These are phyloP conservation scores for Zingel zingel DNA, from an alignment of 2,113 vertebrate species.

Conservation along the genomic window DNA sequence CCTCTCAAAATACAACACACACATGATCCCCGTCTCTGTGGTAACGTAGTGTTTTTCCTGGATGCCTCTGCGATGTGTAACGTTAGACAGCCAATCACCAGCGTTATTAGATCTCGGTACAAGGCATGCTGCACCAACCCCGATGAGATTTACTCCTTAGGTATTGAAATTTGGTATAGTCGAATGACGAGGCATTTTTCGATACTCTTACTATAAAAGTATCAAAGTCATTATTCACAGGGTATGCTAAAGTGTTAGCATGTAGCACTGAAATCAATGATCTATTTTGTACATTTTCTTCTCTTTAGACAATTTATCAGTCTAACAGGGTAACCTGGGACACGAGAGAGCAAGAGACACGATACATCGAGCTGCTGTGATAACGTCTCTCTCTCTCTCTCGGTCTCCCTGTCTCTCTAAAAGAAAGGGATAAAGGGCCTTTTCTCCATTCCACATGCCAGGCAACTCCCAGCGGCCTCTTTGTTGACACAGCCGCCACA, in stretches of 20 bases:
- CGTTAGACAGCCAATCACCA: too few species aligned
- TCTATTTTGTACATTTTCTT: slow-evolving; percentile 1
- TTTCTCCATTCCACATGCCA: slow-evolving; percentile 89
- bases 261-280: neutral
- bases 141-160: too few species aligned
- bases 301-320: slow-evolving; percentile 1
- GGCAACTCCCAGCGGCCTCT: slow-evolving; percentile 92
- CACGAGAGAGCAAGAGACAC: slow-evolving; percentile 13
- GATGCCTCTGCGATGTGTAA: too few species aligned
- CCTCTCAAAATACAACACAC: too few species aligned
- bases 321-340: neutral
- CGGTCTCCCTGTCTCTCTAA: slow-evolving; percentile 16
- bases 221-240: too few species aligned
- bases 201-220: too few species aligned
- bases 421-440: slow-evolving; percentile 86
- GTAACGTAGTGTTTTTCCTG: too few species aligned
- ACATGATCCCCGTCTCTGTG: too few species aligned
- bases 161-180: too few species aligned
- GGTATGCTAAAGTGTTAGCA: slow-evolving; percentile 7
- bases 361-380: slow-evolving; percentile 78
- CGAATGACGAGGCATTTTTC: too few species aligned
- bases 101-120: too few species aligned
- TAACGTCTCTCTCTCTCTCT: slow-evolving; percentile 60
- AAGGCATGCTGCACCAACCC: too few species aligned
- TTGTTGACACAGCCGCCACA: slow-evolving; percentile 96